Evolutionary conservation across 2,113 vertebrate species (phyloP), one percentile per base, ranked within the genome.

Genomic region (Hydrochoerus hydrochaeris): DNA sequence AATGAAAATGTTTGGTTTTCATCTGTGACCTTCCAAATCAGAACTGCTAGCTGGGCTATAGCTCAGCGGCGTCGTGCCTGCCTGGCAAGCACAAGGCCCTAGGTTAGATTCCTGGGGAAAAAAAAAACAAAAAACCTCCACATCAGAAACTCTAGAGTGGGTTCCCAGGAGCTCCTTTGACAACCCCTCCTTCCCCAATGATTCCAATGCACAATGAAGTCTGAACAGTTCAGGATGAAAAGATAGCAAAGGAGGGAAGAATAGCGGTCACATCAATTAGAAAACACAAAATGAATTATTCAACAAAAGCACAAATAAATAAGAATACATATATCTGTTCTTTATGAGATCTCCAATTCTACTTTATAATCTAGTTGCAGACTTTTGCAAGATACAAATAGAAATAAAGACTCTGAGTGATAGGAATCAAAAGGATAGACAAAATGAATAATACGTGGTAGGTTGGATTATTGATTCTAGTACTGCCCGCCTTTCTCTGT

Each of bases 131-230:
- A 32, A 65, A 65, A 35, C 28, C 41, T 26, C 28, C 38, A 17
- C 35, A n/a, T 71, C 32, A 62, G 52, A 91, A 32, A 57, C 41
- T 52, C 87, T 16, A 52, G 49, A 32, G 4, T 16, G 24, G 32
- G 1, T 1, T 22, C 54, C 69, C 32, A 3, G 35, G 57, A 86
- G 26, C 32, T 13, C 5, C 8, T 57, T 10, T 62, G 49, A 88
- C 24, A 71, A 35, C 1, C 9, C 2, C 22, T 28, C 0, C 8
- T 5, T 3, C 22, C 28, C 0, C 3, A 5, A 65, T 69, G 5
- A 60, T 46, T 57, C 4, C 4, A 62, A 58, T 38, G 12, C 28
- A 57, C 16, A 52, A 4, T 16, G 5, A 96, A 22, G 57, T 54
- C 46, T 95, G 24, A 52, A 17, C n/a, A 5, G 10, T 12, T 92